Evolutionary conservation across 1,140 invertebrate genomes (phyloP).

Genomic region (Rhopalosiphum maidis): DNA sequence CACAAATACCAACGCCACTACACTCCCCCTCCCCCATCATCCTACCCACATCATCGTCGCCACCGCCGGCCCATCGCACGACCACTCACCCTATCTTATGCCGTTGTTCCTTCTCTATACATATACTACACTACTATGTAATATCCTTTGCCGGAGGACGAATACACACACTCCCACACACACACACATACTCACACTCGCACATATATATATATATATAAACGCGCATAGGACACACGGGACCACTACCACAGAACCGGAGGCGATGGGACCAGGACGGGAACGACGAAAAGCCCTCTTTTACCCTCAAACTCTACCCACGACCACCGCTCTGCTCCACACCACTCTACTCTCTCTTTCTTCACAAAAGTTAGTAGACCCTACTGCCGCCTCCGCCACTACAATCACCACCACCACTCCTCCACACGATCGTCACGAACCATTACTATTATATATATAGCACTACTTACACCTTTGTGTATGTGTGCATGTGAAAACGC

Average conservation of each 20-base stretch:
- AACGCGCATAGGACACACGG: constrained; percentile 37
- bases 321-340: neutral
- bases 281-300: constrained; percentile 50
- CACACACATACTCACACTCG: neutral
- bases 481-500: neutral
- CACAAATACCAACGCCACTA: constrained; percentile 16
- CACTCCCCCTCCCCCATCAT: neutral
- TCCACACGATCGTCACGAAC: constrained; percentile 32
- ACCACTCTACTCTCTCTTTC: neutral
- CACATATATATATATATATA: neutral
- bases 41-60: neutral
- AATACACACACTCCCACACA: neutral
- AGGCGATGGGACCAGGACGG: constrained; percentile 18
- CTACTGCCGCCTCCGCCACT: neutral
- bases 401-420: neutral
- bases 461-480: constrained; percentile 1
- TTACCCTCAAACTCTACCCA: constrained; percentile 3
- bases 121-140: constrained; percentile 34
- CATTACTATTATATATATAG: constrained; percentile 31
- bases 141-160: constrained; percentile 48
- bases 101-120: neutral
- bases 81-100: neutral
- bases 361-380: constrained; percentile 40
- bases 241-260: constrained; percentile 42
- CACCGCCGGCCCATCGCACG: neutral